A percentile compares a stretch with the other conserved stretches of the same genome.
These are phyloP conservation scores for Gymnodraco acuticeps DNA, from an alignment of 2,797 vertebrate species.

Conservation along the genomic window DNA sequence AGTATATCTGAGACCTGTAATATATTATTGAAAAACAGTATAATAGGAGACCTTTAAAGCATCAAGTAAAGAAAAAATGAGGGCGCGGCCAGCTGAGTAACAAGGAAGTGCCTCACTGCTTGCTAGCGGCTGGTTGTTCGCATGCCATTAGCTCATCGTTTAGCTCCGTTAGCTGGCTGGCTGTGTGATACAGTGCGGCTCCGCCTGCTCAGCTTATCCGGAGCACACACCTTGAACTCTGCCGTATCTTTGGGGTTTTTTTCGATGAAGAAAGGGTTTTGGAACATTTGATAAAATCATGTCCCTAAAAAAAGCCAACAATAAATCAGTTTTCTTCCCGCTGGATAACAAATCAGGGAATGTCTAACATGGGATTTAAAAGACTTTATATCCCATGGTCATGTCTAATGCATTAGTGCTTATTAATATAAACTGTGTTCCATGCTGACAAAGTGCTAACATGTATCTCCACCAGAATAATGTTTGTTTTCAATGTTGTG, in stretches of 20 bases:
- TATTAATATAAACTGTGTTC: background rate
- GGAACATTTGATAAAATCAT: background rate
- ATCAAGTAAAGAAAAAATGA: too few relatives aligned
- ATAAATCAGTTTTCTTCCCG: background rate
- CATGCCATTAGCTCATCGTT: too few relatives aligned
- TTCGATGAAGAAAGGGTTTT: background rate
- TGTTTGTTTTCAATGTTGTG: background rate
- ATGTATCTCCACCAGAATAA: background rate
- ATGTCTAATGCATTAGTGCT: background rate
- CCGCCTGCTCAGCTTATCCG: too few relatives aligned
- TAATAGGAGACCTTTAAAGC: too few relatives aligned
- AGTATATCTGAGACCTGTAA: too few relatives aligned
- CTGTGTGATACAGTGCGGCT: too few relatives aligned
- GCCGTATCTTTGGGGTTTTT: background rate
- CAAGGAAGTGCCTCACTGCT: too few relatives aligned
- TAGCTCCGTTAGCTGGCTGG: too few relatives aligned
- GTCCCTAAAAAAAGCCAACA: background rate
- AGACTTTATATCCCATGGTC: background rate
- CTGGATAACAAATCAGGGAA: background rate
- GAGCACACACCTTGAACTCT: too few relatives aligned
- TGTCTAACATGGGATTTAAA: background rate
- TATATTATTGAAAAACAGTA: too few relatives aligned
- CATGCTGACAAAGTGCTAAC: conserved; percentile 14
- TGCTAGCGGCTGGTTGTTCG: too few relatives aligned
- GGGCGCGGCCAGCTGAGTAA: too few relatives aligned